Evolutionary conservation across 64 coral and sea anemone genomes (phyloP), one percentile per base, ranked within the genome.

Genomic region (Montipora foliosa): DNA sequence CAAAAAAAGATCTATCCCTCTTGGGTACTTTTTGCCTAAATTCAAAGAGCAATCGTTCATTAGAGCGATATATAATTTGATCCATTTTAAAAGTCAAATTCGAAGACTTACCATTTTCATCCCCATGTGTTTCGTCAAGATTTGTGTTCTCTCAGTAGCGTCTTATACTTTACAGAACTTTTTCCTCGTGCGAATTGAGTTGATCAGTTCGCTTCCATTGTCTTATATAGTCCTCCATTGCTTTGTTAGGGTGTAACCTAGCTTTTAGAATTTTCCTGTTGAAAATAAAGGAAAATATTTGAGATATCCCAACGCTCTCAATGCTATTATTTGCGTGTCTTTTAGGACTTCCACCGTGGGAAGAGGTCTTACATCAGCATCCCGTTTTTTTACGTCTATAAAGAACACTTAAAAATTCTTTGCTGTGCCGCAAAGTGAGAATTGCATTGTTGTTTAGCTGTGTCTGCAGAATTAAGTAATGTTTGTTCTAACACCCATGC

Each of bases 281-380:
- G 14, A 61, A 86, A 86, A 86, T 16, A 86, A 86, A 86, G 45
- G 66, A 86, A 86, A 86, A 72, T 45, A 86, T 86, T 51, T 71
- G 20, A 72, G 60, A 72, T 71, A 86, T 49, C 59, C 67, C 0
- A 16, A 3, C 47, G 48, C 47, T 49, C 59, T 84, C 5, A 16
- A 3, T 51, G 48, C 47, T 51, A 47, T 86, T 49, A 4, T 51
- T 15, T 72, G 3, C 66, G 47, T 22, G 3, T 44, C 3, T 48
- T 84, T 68, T 17, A 49, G 4, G 1, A 8, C 15, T 71, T 86
- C 49, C 66, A 16, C 46, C 46, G 44, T 17, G 82, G 82, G 44
- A 86, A 47, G 15, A 48, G 44, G 37, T 76, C 47, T 84, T 21
- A 47, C 53, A 57, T 6, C 53, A 11, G 53, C 3, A 57, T 57